Base-by-base conservation (phyloP, 1,140 invertebrate genomes). In the Lepidostoma basale region DNA sequence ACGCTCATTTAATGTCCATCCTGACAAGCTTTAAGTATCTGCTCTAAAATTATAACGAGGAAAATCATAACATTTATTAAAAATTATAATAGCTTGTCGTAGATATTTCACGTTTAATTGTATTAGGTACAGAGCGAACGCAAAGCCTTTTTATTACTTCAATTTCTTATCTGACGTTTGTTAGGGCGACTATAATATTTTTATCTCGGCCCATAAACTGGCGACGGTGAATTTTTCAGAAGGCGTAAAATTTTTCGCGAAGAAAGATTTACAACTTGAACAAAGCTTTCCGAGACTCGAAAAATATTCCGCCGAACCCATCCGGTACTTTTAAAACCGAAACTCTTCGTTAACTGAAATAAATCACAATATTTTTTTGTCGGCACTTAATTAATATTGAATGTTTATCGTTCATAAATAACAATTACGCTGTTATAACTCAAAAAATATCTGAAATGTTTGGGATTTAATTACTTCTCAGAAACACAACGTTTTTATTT, bases 131-230 rank as follows among this genome's bases (percentile, higher is more conserved):
- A 33, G 2, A 20, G 54, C 18, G 20, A 58, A 18, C 28, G n/a
- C 28, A 18, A 23, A 39, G 30, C n/a, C 54, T 58, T 58, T 58
- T 58, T 39, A 58, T 39, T 58, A 58, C 9, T 39, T 20, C 54
- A 58, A 39, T 58, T 58, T 58, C 54, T 58, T 58, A 58, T 58
- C 54, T 58, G 30, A 58, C 30, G 30, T 58, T 60, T 60, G 58
- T 60, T 60, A 60, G 58, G 2, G 23, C 22, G 36, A 60, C 40
- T 60, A 44, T 60, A 44, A 60, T 42, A 40, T 44, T 60, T 60
- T 44, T 60, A 60, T 60, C 58, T 60, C 23, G 23, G 18, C 22
- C 58, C 14, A 60, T 60, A 60, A 60, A 60, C 33, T 3, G 12
- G 33, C 8, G 22, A 44, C 16, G 58, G 10, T 60, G 25, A 60